These are phyloP conservation scores for Camponotus floridanus DNA, from an alignment of 1,140 invertebrate species.

Conservation along the genomic window DNA sequence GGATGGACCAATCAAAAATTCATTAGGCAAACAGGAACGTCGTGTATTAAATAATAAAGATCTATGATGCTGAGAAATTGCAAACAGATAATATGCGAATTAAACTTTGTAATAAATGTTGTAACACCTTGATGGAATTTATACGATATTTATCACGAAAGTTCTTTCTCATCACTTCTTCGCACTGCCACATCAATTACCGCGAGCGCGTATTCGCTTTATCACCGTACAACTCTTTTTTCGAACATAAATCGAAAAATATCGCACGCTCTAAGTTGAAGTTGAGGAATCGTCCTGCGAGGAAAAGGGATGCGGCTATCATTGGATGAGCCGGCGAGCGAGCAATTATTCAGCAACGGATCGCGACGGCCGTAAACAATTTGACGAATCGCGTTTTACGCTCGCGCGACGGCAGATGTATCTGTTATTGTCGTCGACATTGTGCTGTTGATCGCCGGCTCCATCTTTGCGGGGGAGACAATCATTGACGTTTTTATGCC, in stretches of 20 bases:
- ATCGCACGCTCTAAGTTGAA: constrained; percentile 13
- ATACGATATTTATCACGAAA: constrained; percentile 4
- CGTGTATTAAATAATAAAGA: neutral
- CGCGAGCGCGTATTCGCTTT: constrained; percentile 4
- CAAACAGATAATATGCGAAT: neutral
- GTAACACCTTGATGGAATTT: constrained; percentile 23
- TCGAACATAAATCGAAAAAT: neutral
- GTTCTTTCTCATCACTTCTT: constrained; percentile 1
- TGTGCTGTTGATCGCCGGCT: constrained; percentile 42
- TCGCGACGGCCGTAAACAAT: constrained; percentile 54
- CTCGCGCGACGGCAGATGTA: constrained; percentile 22
- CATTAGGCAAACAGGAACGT: constrained; percentile 15
- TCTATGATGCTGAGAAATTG: neutral
- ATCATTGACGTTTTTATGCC: constrained; percentile 48
- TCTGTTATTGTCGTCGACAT: constrained; percentile 52
- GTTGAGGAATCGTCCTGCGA: constrained; percentile 43
- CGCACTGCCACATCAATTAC: constrained; percentile 31
- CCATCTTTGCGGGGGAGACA: constrained; percentile 31
- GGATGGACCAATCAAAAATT: constrained; percentile 8
- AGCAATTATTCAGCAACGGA: constrained; percentile 45
- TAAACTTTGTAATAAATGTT: neutral
- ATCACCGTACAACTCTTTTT: neutral
- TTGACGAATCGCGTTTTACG: constrained; percentile 45
- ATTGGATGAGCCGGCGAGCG: constrained; percentile 12
- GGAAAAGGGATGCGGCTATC: neutral